These are phyloP conservation scores for Hoplias malabaricus DNA, from an alignment of 2,113 vertebrate genomes.

Conservation along the genomic window DNA sequence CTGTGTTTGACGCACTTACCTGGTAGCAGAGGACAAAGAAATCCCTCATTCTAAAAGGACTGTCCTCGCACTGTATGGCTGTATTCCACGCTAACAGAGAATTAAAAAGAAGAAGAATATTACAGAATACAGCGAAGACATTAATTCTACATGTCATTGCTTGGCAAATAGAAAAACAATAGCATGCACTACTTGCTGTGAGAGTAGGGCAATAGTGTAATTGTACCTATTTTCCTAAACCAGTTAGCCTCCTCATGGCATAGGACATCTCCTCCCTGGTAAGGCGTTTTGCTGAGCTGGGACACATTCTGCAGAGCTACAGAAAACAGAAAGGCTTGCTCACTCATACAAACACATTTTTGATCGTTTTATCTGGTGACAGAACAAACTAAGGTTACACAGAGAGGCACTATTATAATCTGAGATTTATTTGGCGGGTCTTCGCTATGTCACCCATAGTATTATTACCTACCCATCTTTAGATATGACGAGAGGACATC, in stretches of 20 bases:
- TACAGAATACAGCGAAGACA: not conserved
- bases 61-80: conserved; percentile 77
- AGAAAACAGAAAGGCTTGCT: conserved; percentile 13
- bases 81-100: conserved; percentile 86
- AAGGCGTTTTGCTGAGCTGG: conserved; percentile 51
- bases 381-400: conserved; percentile 14
- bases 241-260: conserved; percentile 80
- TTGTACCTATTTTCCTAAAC: conserved; percentile 90
- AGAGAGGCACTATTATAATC: not conserved
- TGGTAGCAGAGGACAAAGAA: conserved; percentile 88
- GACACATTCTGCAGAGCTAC: conserved; percentile 74
- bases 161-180: too few relatives aligned
- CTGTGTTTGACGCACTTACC: conserved; percentile 72
- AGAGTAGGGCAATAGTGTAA: not conserved
- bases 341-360: not conserved
- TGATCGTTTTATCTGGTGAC: not conserved
- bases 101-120: not conserved
- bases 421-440: not conserved
- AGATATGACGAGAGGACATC: conserved; percentile 75
- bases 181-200: too few relatives aligned
- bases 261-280: conserved; percentile 59
- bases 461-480: conserved; percentile 76
- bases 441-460: not conserved
- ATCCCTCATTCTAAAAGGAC: conserved; percentile 81
- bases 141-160: too few relatives aligned